A percentile compares a stretch with the other conserved stretches of the same genome.
phyloP scores from a whole-genome alignment of 37 sponge, comb jelly and placozoan genomes.

The Spongia lamella region DNA sequence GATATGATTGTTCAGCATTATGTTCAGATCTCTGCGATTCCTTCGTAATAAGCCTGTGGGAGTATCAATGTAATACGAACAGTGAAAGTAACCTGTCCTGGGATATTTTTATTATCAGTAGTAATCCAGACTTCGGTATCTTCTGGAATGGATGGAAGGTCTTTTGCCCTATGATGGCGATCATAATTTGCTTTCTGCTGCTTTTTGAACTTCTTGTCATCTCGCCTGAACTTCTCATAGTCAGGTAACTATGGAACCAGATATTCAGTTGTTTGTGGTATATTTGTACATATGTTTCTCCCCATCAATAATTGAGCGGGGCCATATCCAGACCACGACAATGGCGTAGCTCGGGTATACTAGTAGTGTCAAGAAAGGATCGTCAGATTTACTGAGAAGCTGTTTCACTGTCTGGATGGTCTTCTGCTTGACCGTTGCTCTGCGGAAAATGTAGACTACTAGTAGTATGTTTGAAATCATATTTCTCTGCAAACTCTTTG shows the following conservation, averaged over 20 bases:
- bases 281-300: too few species aligned
- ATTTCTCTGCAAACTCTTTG: conserved; percentile 38
- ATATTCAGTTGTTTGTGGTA: conserved; percentile 34
- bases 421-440: conserved; percentile 55
- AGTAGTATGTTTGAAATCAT: conserved; percentile 42
- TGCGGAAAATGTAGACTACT: conserved; percentile 59
- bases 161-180: conserved; percentile 15
- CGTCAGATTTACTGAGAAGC: conserved; percentile 9
- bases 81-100: conserved; percentile 22
- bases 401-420: conserved; percentile 46
- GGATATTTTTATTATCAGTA: not conserved
- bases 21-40: too few species aligned
- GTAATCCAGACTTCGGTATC: conserved; percentile 45
- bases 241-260: conserved; percentile 46
- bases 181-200: conserved; percentile 44
- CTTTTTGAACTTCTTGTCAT: not conserved
- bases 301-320: too few species aligned
- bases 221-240: conserved; percentile 13
- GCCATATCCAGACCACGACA: conserved; percentile 45
- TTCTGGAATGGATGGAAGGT: conserved; percentile 3
- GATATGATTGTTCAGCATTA: too few species aligned
- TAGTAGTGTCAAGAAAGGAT: conserved; percentile 30
- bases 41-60: conserved; percentile 25
- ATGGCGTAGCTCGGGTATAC: conserved; percentile 47
- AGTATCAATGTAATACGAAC: conserved; percentile 31